A percentile compares a stretch with the other conserved stretches of the same genome.
Evolutionary conservation across 2,888 invertebrate species (phyloP).

Genomic region (Margaritifera margaritifera): DNA sequence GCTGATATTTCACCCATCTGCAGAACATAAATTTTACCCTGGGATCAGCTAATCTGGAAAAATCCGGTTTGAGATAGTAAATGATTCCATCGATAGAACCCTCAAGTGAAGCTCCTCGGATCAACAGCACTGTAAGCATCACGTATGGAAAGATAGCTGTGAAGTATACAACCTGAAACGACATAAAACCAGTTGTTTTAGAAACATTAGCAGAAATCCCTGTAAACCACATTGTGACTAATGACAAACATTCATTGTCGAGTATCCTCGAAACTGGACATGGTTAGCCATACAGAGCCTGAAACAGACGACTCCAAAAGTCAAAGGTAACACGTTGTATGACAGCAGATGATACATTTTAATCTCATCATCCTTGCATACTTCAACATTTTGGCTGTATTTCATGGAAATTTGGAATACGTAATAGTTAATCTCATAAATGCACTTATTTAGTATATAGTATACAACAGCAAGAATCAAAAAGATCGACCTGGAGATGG

Average conservation of each 20-base stretch:
- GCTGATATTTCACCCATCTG: neutral
- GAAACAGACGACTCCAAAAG: neutral
- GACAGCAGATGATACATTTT: too few species aligned
- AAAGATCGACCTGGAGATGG: too few species aligned
- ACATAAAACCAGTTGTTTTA: neutral
- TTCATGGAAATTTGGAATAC: too few species aligned
- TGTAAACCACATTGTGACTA: too few species aligned
- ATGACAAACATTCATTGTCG: neutral
- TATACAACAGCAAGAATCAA: too few species aligned
- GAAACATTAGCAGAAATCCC: neutral
- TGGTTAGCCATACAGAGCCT: neutral
- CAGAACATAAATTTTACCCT: slow-evolving; percentile 73
- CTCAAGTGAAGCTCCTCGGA: slow-evolving; percentile 85
- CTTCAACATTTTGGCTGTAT: too few species aligned
- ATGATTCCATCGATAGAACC: slow-evolving; percentile 85
- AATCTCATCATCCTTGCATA: too few species aligned
- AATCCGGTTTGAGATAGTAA: slow-evolving; percentile 86
- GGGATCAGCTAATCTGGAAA: slow-evolving; percentile 82
- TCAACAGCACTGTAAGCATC: slow-evolving; percentile 79
- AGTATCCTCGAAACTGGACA: neutral
- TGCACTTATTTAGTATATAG: too few species aligned
- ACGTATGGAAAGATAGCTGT: slow-evolving; percentile 74
- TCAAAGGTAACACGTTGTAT: too few species aligned
- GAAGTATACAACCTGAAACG: slow-evolving; percentile 74
- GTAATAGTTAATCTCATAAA: too few species aligned